phyloP scores from a whole-genome alignment of 1,140 invertebrate genomes.

The Ectropis grisescens region DNA sequence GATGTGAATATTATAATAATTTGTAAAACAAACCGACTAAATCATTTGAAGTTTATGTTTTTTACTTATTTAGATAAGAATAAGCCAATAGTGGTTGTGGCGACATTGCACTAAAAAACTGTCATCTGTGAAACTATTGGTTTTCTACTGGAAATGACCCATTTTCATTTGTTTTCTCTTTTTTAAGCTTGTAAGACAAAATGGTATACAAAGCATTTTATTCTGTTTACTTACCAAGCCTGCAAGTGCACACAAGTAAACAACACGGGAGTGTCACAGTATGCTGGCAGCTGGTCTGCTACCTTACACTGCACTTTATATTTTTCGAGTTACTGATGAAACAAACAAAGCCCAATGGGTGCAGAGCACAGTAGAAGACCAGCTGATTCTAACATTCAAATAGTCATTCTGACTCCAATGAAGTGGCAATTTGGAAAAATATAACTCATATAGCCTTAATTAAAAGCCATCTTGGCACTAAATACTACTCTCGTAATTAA shows the following conservation, averaged over 20 bases:
- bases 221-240: constrained; percentile 12
- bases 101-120: too few relatives aligned
- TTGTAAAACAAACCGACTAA: too few relatives aligned
- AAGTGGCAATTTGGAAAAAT: constrained; percentile 42
- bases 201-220: too few relatives aligned
- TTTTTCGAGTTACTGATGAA: constrained; percentile 7
- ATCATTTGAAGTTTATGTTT: too few relatives aligned
- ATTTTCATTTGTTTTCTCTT: too few relatives aligned
- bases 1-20: too few relatives aligned
- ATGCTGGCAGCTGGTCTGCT: constrained; percentile 21
- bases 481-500: constrained; percentile 7
- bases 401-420: constrained; percentile 45
- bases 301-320: constrained; percentile 7
- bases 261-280: constrained; percentile 11
- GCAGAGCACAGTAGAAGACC: constrained; percentile 36
- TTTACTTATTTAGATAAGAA: too few relatives aligned
- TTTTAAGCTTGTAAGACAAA: too few relatives aligned
- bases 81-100: too few relatives aligned
- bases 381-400: constrained; percentile 65
- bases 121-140: too few relatives aligned
- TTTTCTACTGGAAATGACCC: too few relatives aligned
- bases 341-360: constrained; percentile 5
- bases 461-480: constrained; percentile 36
- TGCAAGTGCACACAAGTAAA: constrained; percentile 13
- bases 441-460: too few relatives aligned